Evolutionary conservation across 1,140 invertebrate genomes (phyloP).

Genomic region (Pectinophora gossypiella): DNA sequence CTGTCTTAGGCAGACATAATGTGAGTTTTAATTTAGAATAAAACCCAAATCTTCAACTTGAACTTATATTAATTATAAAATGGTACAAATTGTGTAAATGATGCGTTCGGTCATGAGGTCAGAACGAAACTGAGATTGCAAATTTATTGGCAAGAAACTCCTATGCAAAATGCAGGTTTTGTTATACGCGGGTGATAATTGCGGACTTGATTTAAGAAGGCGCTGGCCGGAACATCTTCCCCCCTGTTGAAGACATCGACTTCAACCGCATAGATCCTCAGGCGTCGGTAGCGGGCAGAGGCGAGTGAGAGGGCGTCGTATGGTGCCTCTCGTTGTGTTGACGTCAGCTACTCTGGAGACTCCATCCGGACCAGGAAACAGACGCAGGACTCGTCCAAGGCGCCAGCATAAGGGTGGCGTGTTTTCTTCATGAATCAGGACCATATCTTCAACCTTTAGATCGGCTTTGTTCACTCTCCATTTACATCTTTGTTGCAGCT

Average conservation of each 20-base stretch:
- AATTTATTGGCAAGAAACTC: too few species aligned
- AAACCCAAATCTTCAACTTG: too few species aligned
- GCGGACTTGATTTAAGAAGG: too few species aligned
- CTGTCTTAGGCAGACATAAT: too few species aligned
- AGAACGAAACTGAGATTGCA: too few species aligned
- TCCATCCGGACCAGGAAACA: conserved; percentile 4
- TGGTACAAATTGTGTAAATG: too few species aligned
- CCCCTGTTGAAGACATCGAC: background rate
- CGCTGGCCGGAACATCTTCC: too few species aligned
- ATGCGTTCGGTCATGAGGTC: too few species aligned
- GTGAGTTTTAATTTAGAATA: too few species aligned
- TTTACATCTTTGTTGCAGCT: conserved; percentile 17
- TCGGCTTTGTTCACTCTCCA: background rate
- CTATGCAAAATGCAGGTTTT: too few species aligned
- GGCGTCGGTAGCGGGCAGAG: background rate
- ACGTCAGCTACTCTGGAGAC: background rate
- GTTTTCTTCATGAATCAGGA: background rate
- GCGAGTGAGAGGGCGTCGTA: background rate
- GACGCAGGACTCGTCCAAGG: background rate
- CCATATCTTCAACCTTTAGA: background rate
- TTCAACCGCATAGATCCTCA: background rate
- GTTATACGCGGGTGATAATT: too few species aligned
- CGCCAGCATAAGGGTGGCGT: background rate
- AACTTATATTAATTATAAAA: too few species aligned
- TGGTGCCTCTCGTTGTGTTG: background rate